Evolutionary conservation across 37 sponge, comb jelly and placozoan genomes (phyloP).

Genomic region (Hormiphora californensis): DNA sequence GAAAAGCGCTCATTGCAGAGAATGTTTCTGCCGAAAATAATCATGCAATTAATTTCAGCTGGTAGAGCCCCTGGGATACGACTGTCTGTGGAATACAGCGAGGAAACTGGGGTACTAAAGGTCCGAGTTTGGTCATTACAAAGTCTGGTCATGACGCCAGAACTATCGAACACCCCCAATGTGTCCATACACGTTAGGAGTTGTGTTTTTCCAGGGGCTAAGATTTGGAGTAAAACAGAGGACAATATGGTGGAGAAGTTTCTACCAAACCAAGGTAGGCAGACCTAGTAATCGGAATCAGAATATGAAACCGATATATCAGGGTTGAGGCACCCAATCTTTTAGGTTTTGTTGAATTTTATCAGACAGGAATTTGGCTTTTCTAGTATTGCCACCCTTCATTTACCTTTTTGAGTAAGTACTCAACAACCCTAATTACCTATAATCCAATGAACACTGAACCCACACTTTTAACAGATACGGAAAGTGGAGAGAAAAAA

Average conservation of each 20-base stretch:
- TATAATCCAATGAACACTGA: no score
- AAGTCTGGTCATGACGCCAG: not conserved
- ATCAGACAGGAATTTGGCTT: no score
- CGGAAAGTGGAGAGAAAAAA: slow-evolving; percentile 13
- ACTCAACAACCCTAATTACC: no score
- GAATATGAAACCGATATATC: no score
- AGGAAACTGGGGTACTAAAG: not conserved
- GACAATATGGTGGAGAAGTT: slow-evolving; percentile 2
- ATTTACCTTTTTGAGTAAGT: no score
- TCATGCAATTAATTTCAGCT: not conserved
- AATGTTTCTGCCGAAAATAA: not conserved
- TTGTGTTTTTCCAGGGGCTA: slow-evolving; percentile 10
- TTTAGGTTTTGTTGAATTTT: no score
- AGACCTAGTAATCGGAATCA: no score
- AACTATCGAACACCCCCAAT: not conserved
- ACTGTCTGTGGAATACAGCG: slow-evolving; percentile 49
- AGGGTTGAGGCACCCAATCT: not conserved
- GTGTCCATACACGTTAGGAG: not conserved
- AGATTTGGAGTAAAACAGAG: slow-evolving; percentile 53
- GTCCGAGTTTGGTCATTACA: slow-evolving; percentile 32
- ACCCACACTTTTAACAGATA: no score
- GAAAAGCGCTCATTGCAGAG: not conserved
- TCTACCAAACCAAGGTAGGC: not conserved
- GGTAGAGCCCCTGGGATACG: slow-evolving; percentile 31
- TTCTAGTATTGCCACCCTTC: no score